These are phyloP conservation scores for Sus scrofa DNA, from an alignment of 2,113 vertebrate species.

Conservation along the genomic window DNA sequence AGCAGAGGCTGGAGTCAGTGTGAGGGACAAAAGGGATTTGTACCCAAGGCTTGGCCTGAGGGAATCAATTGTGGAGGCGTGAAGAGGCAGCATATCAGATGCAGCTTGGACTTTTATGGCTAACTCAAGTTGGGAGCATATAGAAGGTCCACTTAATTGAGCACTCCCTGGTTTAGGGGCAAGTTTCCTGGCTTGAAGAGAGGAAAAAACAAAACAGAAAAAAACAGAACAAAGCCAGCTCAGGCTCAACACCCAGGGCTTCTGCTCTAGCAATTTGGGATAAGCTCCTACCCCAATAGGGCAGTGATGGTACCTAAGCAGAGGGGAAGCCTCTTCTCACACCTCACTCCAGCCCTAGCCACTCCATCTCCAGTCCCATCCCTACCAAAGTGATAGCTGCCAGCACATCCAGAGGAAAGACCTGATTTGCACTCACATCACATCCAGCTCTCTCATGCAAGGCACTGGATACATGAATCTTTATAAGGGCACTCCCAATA, in stretches of 20 bases:
- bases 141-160: too few relatives aligned
- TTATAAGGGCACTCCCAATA: not conserved
- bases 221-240: not conserved
- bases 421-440: not conserved
- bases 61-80: not conserved
- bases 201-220: not conserved
- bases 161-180: not conserved
- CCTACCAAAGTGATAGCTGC: not conserved
- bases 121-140: accelerated
- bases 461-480: not conserved
- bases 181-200: not conserved
- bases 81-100: not conserved
- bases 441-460: not conserved
- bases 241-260: not conserved
- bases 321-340: not conserved
- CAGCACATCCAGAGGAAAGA: not conserved
- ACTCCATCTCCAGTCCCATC: not conserved
- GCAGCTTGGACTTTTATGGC: too few relatives aligned
- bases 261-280: not conserved
- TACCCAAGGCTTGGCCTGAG: not conserved
- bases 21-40: not conserved
- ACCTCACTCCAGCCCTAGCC: too few relatives aligned
- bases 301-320: not conserved
- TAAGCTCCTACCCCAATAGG: not conserved
- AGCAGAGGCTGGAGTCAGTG: not conserved